A percentile compares a stretch with the other conserved stretches of the same genome.
These are phyloP conservation scores for Conops quadrifasciatus DNA, from an alignment of 2,888 invertebrate species.

Conservation along the genomic window DNA sequence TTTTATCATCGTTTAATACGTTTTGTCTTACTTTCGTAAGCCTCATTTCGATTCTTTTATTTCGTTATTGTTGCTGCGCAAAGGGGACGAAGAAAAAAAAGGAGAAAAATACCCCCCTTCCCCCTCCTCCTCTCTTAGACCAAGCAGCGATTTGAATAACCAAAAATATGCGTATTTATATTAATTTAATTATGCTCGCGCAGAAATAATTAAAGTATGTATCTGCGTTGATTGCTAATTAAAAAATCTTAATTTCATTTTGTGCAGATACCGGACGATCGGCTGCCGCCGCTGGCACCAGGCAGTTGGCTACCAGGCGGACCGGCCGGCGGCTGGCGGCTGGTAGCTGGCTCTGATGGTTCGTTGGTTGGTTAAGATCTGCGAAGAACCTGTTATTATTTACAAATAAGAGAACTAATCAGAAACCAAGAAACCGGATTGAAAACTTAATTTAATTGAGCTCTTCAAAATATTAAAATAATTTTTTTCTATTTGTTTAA, in stretches of 20 bases:
- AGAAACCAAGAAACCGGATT: not conserved
- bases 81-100: no score
- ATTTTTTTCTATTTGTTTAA: not conserved
- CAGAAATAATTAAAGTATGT: not conserved
- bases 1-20: no score
- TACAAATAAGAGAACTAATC: no score
- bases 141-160: no score
- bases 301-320: not conserved
- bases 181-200: constrained; percentile 3
- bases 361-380: no score
- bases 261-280: not conserved
- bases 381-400: no score
- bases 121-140: no score
- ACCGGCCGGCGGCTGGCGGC: not conserved
- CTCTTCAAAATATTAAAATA: not conserved
- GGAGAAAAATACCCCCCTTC: no score
- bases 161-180: not conserved
- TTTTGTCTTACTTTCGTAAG: no score
- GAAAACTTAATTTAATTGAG: constrained; percentile 12
- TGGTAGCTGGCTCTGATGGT: not conserved
- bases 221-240: constrained; percentile 18
- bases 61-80: no score
- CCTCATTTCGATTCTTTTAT: no score
- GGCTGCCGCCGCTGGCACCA: not conserved
- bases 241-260: not conserved